Conservation (phyloP, 1,140 invertebrate genomes). For the Papilio dardanus region DNA sequence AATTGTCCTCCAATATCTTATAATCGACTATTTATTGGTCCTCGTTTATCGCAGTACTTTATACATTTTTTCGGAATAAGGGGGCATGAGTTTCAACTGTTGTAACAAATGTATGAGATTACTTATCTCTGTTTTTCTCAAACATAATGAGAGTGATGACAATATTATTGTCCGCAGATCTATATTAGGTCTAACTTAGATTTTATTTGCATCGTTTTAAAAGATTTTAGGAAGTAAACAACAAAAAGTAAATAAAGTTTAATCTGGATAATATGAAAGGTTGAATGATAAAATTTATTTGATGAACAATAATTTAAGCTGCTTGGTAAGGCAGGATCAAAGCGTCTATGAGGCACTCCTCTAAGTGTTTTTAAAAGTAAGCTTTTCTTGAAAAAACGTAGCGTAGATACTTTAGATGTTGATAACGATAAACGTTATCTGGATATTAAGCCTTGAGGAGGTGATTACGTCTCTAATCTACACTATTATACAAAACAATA, state of each 20-base stretch:
- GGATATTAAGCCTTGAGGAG: too few relatives aligned
- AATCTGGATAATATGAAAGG: background rate
- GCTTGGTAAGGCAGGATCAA: conserved; percentile 1
- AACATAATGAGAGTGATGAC: background rate
- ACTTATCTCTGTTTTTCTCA: background rate
- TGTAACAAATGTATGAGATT: background rate
- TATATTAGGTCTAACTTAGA: background rate
- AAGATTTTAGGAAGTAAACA: background rate
- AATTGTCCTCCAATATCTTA: too few relatives aligned
- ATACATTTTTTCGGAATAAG: too few relatives aligned
- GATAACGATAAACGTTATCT: too few relatives aligned
- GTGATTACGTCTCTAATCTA: too few relatives aligned
- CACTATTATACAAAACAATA: too few relatives aligned
- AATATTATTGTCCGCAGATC: background rate
- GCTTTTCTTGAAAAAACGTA: background rate
- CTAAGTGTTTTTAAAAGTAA: background rate
- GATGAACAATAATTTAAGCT: background rate
- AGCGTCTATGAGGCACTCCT: background rate
- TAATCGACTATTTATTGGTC: too few relatives aligned
- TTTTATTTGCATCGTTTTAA: background rate
- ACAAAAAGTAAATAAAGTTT: background rate
- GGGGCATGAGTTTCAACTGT: background rate
- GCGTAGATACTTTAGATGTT: too few relatives aligned
- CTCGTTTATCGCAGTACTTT: too few relatives aligned
- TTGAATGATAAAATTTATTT: background rate